A percentile compares a stretch with the other conserved stretches of the same genome.
Evolutionary conservation across 2,113 vertebrate genomes (phyloP).

Genomic region (Odontophorus gujanensis): DNA sequence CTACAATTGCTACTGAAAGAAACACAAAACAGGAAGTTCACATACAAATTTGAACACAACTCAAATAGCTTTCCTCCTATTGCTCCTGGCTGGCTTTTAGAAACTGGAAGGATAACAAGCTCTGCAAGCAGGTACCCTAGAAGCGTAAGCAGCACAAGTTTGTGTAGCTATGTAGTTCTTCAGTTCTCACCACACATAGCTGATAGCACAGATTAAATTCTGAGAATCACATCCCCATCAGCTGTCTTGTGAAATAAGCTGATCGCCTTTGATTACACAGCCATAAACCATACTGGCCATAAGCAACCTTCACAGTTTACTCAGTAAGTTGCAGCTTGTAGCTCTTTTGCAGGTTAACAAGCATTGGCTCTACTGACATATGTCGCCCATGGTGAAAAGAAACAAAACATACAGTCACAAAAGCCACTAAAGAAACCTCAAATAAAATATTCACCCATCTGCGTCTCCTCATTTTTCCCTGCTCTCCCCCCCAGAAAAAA

Average conservation of each 20-base stretch:
- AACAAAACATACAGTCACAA: too few species aligned
- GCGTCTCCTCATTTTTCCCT: too few species aligned
- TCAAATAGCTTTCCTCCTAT: not conserved
- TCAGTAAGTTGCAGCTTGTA: not conserved
- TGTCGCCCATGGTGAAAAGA: not conserved
- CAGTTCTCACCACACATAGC: not conserved
- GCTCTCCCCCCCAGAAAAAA: too few species aligned
- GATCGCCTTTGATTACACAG: not conserved
- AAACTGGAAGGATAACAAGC: not conserved
- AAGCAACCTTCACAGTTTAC: not conserved
- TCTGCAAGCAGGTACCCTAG: not conserved
- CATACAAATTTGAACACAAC: not conserved
- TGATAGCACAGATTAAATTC: not conserved
- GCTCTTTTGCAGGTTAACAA: not conserved
- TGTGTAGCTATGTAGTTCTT: not conserved
- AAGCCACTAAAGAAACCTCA: too few species aligned
- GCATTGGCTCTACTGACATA: not conserved
- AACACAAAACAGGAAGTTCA: not conserved
- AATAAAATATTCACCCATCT: too few species aligned
- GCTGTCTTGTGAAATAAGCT: not conserved
- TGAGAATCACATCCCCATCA: not conserved
- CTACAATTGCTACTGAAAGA: not conserved
- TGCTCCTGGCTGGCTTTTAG: not conserved
- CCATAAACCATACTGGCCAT: not conserved
- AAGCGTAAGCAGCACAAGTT: not conserved